Conservation (phyloP, 2,888 invertebrate genomes). For the Cephalotes varians region DNA sequence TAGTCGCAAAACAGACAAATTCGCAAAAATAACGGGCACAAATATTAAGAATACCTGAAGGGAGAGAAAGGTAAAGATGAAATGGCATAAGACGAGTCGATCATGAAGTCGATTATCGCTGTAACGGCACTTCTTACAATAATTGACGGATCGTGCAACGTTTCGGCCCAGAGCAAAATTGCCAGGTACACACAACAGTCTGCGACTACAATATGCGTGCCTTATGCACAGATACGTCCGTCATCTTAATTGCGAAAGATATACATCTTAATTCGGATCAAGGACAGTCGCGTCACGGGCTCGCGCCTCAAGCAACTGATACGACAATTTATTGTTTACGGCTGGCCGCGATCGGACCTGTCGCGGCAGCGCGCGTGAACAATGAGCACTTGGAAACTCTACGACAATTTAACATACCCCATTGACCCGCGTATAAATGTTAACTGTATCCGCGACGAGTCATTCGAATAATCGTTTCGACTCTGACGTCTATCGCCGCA, state of each 20-base stretch:
- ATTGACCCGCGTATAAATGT: slow-evolving; percentile 46
- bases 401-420: slow-evolving; percentile 43
- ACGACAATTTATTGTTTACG: slow-evolving; percentile 48
- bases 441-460: slow-evolving; percentile 46
- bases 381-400: slow-evolving; percentile 38
- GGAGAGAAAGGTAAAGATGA: slow-evolving; percentile 71
- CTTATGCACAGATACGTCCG: slow-evolving; percentile 42
- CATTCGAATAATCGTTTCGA: slow-evolving; percentile 34
- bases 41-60: slow-evolving; percentile 58
- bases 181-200: slow-evolving; percentile 37
- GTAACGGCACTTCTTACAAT: slow-evolving; percentile 75
- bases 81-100: slow-evolving; percentile 72
- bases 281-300: slow-evolving; percentile 63
- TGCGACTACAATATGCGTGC: slow-evolving; percentile 47
- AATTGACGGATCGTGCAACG: slow-evolving; percentile 73
- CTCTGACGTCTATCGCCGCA: slow-evolving; percentile 44
- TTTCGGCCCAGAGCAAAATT: slow-evolving; percentile 63
- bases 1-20: not conserved
- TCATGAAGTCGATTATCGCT: slow-evolving; percentile 71
- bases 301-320: slow-evolving; percentile 52
- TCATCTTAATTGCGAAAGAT: slow-evolving; percentile 64
- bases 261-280: slow-evolving; percentile 70
- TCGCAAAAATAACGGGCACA: slow-evolving; percentile 61
- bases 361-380: slow-evolving; percentile 28
- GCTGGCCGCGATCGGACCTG: slow-evolving; percentile 33